Percentiles rank a stretch among this genome's conserved stretches.
Conservation (phyloP, 2,113 vertebrate species). For the Neomonachus schauinslandi region DNA sequence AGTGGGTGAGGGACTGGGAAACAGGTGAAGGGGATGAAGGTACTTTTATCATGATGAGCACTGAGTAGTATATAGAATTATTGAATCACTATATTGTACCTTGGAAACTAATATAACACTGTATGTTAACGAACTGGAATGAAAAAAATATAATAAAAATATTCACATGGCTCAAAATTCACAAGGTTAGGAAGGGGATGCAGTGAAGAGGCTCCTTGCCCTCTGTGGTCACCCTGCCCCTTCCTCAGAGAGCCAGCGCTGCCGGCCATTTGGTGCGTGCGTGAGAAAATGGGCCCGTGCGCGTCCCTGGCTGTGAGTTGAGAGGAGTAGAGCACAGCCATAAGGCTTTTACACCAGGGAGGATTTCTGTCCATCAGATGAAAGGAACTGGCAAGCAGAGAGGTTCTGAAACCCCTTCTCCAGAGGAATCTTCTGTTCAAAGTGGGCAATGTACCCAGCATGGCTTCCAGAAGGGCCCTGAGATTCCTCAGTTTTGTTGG, state of each 20-base stretch:
- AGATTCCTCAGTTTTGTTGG: not conserved
- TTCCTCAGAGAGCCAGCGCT: not conserved
- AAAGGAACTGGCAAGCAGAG: not conserved
- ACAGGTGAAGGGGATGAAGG: not conserved
- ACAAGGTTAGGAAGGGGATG: not conserved
- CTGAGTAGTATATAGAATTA: not conserved
- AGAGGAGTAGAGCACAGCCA: not conserved
- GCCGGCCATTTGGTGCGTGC: not conserved
- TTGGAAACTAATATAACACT: not conserved
- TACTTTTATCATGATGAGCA: not conserved
- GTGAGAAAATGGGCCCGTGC: not conserved
- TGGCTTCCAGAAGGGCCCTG: not conserved
- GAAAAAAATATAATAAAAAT: not conserved
- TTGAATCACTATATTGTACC: not conserved
- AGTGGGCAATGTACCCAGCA: not conserved
- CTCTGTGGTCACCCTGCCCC: not conserved
- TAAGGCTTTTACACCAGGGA: not conserved
- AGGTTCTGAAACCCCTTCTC: not conserved
- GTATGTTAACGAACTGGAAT: not conserved
- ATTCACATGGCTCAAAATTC: not conserved
- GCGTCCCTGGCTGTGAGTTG: not conserved
- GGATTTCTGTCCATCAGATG: not conserved
- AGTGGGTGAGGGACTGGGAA: not conserved
- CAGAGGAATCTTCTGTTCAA: not conserved
- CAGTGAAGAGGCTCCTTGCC: not conserved